Evolutionary conservation across 1,140 invertebrate genomes (phyloP), one percentile per base, ranked within the genome.

Genomic region (Goniozus legneri): DNA sequence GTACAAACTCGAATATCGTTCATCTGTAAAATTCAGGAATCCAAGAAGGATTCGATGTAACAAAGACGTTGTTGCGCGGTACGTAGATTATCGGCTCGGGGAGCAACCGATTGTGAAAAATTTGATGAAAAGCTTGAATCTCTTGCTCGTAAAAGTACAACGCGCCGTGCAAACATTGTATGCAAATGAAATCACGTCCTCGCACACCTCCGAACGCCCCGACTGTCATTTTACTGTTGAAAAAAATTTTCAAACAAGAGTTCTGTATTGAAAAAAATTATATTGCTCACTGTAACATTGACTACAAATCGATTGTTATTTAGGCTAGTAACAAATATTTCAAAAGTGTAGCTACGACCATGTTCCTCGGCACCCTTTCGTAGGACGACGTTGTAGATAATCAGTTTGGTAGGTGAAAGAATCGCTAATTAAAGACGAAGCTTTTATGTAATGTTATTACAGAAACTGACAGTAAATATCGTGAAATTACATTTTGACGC

Each of bases 141-240:
- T 95, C 92, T 72, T 95, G 91, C 65, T 96, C 93, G 73, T 87
- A 95, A 59, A 95, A 87, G 27, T 83, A 81, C 2, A 95, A 62
- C 13, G 84, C 83, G 1, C 91, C 91, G 72, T 95, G 91, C 38
- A 95, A 69, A 15, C 85, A 87, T 68, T 93, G 91, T 2, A 95
- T 83, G 67, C 90, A 92, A 24, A 94, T 79, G 58, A 92, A 90
- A 73, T 94, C 90, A 62, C 86, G 79, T 4, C 83, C 83, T 74
- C 80, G 82, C 3, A 84, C 82, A 21, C 82, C 84, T 1, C 92
- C 92, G 77, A 95, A 95, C 1, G 86, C 80, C 15, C 92, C 92
- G 37, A 80, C 73, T n/a, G 82, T 81, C 44, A 92, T 76, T 59
- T 82, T 84, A 48, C 79, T 27, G 8, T 21, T 22, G 8, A 41